phyloP scores from a whole-genome alignment of 2,888 invertebrate genomes.

The Eupsilia transversa region DNA sequence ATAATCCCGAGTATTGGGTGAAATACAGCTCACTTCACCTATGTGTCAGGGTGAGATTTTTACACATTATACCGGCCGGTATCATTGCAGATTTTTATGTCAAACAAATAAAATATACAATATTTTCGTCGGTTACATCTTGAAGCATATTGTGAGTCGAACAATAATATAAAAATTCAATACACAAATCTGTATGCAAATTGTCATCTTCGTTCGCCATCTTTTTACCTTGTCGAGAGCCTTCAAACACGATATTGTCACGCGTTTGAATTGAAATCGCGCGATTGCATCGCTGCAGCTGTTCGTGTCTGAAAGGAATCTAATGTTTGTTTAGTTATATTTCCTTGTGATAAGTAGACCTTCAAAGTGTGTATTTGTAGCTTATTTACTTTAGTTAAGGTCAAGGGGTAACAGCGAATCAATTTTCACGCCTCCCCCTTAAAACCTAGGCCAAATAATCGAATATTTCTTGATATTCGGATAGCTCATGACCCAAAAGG shows the following conservation, averaged over 20 bases:
- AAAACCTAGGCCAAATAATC: no score
- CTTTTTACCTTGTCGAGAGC: constrained; percentile 12
- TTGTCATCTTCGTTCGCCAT: constrained; percentile 15
- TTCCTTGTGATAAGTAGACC: constrained; percentile 20
- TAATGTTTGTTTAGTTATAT: constrained; percentile 37
- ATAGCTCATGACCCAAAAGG: no score
- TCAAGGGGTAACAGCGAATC: no score
- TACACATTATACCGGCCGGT: no score
- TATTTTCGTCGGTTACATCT: background rate
- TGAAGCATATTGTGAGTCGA: background rate
- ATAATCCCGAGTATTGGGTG: no score
- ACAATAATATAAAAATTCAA: constrained; percentile 11
- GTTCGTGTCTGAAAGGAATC: constrained; percentile 27
- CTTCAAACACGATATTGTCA: constrained; percentile 30
- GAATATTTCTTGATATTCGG: no score
- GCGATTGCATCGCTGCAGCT: constrained; percentile 28
- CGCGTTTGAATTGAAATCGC: constrained; percentile 28
- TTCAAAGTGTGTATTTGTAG: constrained; percentile 29
- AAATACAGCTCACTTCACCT: no score
- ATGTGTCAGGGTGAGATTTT: no score
- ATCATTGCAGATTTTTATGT: background rate
- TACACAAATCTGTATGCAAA: background rate
- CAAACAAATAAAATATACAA: background rate
- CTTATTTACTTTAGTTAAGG: constrained; percentile 11
- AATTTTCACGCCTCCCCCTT: no score